phyloP scores from a whole-genome alignment of 2,113 vertebrate genomes.

The Microcebus murinus region DNA sequence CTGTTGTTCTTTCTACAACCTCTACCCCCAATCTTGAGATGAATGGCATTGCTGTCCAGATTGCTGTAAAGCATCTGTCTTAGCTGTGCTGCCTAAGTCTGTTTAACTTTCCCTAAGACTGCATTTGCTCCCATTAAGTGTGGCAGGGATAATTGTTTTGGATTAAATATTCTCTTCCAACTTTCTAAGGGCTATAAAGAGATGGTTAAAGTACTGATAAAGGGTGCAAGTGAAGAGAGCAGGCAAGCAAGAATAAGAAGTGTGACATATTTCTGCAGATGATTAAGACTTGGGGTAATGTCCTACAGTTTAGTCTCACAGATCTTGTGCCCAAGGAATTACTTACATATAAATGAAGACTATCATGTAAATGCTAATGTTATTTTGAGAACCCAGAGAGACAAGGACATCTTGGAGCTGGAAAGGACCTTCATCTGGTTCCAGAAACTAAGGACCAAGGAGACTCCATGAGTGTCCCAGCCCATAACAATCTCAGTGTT shows the following conservation, averaged over 20 bases:
- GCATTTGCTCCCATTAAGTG: background rate
- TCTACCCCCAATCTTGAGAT: background rate
- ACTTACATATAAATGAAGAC: background rate
- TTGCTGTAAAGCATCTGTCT: background rate
- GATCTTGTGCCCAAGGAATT: slow-evolving; percentile 9
- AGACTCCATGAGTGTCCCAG: background rate
- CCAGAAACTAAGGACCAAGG: slow-evolving; percentile 43
- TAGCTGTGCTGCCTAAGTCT: background rate
- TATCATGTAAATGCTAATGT: background rate
- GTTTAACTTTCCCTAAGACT: background rate
- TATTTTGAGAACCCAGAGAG: slow-evolving; percentile 15
- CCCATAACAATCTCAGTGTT: slow-evolving; percentile 1
- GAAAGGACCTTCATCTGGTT: slow-evolving; percentile 40
- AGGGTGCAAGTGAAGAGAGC: background rate
- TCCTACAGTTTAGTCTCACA: background rate
- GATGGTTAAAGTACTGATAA: slow-evolving; percentile 14
- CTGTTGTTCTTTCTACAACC: background rate
- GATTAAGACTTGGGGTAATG: background rate
- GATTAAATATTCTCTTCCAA: slow-evolving; percentile 41
- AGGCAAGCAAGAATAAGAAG: slow-evolving; percentile 5
- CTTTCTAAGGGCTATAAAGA: background rate
- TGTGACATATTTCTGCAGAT: background rate
- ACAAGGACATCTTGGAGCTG: slow-evolving; percentile 6
- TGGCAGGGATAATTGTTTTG: background rate
- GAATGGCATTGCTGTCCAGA: background rate